phyloP scores from a whole-genome alignment of 2,888 invertebrate species.

The Craniophora ligustri region DNA sequence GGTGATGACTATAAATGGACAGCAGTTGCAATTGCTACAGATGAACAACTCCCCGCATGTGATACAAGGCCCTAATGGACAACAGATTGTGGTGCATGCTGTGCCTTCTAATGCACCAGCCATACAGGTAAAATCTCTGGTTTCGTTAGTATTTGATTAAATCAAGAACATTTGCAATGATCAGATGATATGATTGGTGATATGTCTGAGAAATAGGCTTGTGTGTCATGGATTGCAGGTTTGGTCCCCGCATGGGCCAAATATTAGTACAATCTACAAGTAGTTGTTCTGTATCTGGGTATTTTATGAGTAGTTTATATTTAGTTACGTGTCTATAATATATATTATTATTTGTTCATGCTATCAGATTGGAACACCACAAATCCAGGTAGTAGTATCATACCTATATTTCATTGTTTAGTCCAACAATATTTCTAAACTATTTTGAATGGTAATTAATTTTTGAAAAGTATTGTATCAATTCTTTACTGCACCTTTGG shows the following conservation, averaged over 20 bases:
- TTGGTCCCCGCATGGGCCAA: too few species aligned
- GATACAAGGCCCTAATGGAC: constrained; percentile 91
- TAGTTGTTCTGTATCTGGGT: too few species aligned
- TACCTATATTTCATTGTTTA: constrained; percentile 4
- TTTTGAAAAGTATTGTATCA: too few species aligned
- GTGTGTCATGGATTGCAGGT: too few species aligned
- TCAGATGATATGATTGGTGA: background rate
- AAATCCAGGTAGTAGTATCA: constrained; percentile 84
- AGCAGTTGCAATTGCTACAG: constrained; percentile 90
- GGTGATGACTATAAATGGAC: constrained; percentile 89
- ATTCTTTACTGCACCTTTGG: too few species aligned
- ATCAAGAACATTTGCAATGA: too few species aligned
- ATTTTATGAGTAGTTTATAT: too few species aligned
- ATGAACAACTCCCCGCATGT: constrained; percentile 88
- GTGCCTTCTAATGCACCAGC: constrained; percentile 89
- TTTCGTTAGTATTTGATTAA: too few species aligned
- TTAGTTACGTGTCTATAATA: background rate
- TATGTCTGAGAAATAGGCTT: too few species aligned
- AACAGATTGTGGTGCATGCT: constrained; percentile 92
- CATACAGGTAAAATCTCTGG: constrained; percentile 85
- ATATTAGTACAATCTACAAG: too few species aligned
- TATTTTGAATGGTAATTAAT: too few species aligned
- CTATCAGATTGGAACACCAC: constrained; percentile 82
- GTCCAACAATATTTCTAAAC: too few species aligned
- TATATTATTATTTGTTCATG: constrained; percentile 62